A percentile compares a stretch with the other conserved stretches of the same genome.
Evolutionary conservation across 2,888 invertebrate genomes (phyloP).

Genomic region (Osmoderma eremita): DNA sequence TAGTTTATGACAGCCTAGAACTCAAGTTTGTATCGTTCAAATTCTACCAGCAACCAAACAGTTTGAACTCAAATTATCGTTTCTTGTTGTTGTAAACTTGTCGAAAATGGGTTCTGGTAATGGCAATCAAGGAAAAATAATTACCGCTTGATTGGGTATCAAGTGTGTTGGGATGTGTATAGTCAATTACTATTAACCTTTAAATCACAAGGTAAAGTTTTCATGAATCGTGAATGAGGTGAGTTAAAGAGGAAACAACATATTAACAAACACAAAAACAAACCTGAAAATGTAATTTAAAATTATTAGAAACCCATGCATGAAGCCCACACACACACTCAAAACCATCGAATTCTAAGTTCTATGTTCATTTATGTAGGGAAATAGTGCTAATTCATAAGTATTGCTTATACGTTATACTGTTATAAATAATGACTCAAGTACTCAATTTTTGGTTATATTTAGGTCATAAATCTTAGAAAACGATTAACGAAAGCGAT

Average conservation of each 20-base stretch:
- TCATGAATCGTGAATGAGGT: conserved; percentile 36
- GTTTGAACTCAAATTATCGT: too few species aligned
- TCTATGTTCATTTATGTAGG: conserved; percentile 9
- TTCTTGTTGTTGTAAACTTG: too few species aligned
- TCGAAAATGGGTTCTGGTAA: too few species aligned
- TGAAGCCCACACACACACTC: conserved; percentile 56
- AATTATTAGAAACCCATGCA: conserved; percentile 54
- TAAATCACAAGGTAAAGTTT: conserved; percentile 22
- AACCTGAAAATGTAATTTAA: conserved; percentile 41
- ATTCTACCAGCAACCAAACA: too few species aligned
- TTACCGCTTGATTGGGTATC: too few species aligned
- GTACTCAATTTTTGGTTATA: neutral
- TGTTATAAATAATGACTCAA: too few species aligned
- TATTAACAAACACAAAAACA: conserved; percentile 33
- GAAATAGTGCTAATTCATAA: too few species aligned
- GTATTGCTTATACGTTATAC: too few species aligned
- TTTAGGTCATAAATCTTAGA: conserved; percentile 36
- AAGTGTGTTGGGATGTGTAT: too few species aligned
- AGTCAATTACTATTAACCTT: conserved; percentile 24
- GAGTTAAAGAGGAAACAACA: conserved; percentile 30
- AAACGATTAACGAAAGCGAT: conserved; percentile 35
- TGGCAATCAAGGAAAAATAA: too few species aligned
- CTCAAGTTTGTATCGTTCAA: too few species aligned
- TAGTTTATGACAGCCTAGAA: too few species aligned
- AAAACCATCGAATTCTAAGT: conserved; percentile 43